Conservation (phyloP, 2,797 vertebrate species). For the Philypnodon macrostomus region DNA sequence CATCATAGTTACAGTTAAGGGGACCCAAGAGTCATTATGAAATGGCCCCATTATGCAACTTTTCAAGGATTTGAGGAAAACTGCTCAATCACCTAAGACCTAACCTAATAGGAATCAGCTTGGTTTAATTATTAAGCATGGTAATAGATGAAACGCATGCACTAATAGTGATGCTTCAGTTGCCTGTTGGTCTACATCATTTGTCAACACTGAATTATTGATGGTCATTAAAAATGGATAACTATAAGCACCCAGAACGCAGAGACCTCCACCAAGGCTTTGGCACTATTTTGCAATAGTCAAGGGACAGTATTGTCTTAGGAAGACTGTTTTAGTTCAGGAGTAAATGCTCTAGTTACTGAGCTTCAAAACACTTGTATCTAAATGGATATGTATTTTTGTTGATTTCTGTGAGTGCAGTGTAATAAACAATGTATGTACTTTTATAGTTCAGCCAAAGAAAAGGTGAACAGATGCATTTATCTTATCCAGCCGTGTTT, state of each 20-base stretch:
- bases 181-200: no score
- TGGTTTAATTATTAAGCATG: background rate
- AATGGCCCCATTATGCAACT: background rate
- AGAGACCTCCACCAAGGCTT: no score
- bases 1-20: background rate
- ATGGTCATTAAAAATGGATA: no score
- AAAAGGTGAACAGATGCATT: background rate
- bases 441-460: background rate
- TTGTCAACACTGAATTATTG: no score
- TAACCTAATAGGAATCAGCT: background rate
- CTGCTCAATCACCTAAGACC: slow-evolving; percentile 2
- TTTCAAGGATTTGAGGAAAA: background rate
- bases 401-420: background rate
- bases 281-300: no score
- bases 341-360: no score
- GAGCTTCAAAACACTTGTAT: no score
- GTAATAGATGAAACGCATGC: background rate
- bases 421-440: background rate
- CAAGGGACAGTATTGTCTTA: no score
- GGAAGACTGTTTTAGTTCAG: no score
- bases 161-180: no score
- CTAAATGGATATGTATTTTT: no score
- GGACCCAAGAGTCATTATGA: background rate
- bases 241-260: no score
- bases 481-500: background rate